A percentile compares a stretch with the other conserved stretches of the same genome.
phyloP scores from a whole-genome alignment of 1,140 invertebrate species.

The Drusus annulatus region DNA sequence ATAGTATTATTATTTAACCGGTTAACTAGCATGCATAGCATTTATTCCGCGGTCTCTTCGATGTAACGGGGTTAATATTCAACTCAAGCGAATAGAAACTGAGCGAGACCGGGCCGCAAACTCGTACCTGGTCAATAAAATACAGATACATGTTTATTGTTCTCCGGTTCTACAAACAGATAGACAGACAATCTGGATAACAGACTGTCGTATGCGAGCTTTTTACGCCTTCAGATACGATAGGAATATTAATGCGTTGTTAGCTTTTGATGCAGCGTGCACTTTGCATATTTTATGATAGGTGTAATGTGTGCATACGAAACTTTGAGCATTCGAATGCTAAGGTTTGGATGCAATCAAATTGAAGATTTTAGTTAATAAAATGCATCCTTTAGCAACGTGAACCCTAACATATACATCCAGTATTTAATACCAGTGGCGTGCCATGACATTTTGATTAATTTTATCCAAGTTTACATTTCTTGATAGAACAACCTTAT shows the following conservation, averaged over 20 bases:
- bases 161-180: neutral
- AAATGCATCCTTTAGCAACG: too few species aligned
- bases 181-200: slow-evolving; percentile 29
- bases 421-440: too few species aligned
- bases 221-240: neutral
- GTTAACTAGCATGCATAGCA: neutral
- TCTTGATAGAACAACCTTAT: too few species aligned
- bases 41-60: slow-evolving; percentile 7
- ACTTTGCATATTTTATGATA: too few species aligned
- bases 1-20: slow-evolving; percentile 3
- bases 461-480: too few species aligned
- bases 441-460: too few species aligned
- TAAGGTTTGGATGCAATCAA: too few species aligned
- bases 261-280: too few species aligned
- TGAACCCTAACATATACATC: too few species aligned
- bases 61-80: slow-evolving; percentile 36
- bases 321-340: too few species aligned
- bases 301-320: too few species aligned
- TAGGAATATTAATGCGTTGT: slow-evolving; percentile 9
- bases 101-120: neutral
- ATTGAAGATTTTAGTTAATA: too few species aligned
- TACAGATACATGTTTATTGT: slow-evolving; percentile 20
- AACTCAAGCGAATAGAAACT: slow-evolving; percentile 9
- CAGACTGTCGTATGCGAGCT: slow-evolving; percentile 7
- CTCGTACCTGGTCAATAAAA: slow-evolving; percentile 27